Conservation (phyloP, 2,888 invertebrate species). For the Rotaria sp. region DNA sequence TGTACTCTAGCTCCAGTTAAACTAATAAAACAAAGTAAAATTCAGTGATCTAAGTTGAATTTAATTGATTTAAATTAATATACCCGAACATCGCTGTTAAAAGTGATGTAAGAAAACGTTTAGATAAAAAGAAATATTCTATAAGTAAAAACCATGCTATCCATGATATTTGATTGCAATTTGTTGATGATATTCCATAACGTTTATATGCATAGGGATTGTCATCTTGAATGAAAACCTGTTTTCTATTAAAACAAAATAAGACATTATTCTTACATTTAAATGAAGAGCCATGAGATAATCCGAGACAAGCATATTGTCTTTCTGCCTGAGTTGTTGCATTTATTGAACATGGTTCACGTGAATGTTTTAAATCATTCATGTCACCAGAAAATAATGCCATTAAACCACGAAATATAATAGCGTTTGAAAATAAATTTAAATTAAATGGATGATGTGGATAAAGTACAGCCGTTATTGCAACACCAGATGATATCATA, state of each 20-base stretch:
- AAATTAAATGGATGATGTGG: slow-evolving; percentile 54
- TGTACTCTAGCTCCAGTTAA: slow-evolving; percentile 33
- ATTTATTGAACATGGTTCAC: background rate
- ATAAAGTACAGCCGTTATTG: slow-evolving; percentile 56
- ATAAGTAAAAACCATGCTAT: slow-evolving; percentile 39
- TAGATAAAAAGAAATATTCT: slow-evolving; percentile 38
- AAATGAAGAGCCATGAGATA: slow-evolving; percentile 35
- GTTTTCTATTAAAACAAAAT: background rate
- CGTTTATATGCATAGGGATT: background rate
- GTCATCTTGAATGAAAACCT: background rate
- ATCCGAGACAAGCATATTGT: slow-evolving; percentile 33
- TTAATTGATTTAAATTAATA: background rate
- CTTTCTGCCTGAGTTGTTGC: background rate
- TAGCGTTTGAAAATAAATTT: slow-evolving; percentile 43
- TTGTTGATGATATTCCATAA: slow-evolving; percentile 16
- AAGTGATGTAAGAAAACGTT: slow-evolving; percentile 39
- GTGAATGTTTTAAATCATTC: slow-evolving; percentile 27
- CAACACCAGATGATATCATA: slow-evolving; percentile 53
- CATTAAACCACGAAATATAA: slow-evolving; percentile 36
- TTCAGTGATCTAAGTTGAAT: too few species aligned
- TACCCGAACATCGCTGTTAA: slow-evolving; percentile 40
- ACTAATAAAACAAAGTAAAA: background rate
- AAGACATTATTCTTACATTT: background rate
- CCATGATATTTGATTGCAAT: slow-evolving; percentile 35
- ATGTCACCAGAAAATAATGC: slow-evolving; percentile 33